Conservation (phyloP, 1,140 invertebrate genomes). For the Pseudomyrmex concolor region DNA sequence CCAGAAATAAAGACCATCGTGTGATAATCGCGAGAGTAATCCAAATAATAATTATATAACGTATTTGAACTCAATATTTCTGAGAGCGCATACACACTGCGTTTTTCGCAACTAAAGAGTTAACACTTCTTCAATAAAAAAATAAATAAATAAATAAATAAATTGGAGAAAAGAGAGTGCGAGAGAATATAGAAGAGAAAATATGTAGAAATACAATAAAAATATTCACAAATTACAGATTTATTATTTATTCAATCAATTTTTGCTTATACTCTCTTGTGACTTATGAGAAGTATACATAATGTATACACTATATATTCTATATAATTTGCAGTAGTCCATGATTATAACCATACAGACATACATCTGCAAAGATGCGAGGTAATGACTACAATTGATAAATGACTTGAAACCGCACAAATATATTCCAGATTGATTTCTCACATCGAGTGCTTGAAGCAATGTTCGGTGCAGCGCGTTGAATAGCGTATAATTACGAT, state of each 20-base stretch:
- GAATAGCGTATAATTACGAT: constrained; percentile 40
- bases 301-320: constrained; percentile 18
- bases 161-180: too few species aligned
- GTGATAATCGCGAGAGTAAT: constrained; percentile 46
- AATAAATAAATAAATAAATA: too few species aligned
- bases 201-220: not conserved
- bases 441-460: not conserved
- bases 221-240: not conserved
- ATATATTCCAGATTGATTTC: constrained; percentile 33
- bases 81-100: not conserved
- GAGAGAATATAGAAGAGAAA: not conserved
- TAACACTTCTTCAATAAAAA: not conserved
- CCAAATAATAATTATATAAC: constrained; percentile 54
- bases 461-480: not conserved
- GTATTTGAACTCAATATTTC: constrained; percentile 30
- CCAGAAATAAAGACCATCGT: constrained; percentile 51
- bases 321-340: constrained; percentile 19
- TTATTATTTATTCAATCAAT: constrained; percentile 6
- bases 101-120: too few species aligned
- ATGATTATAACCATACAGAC: constrained; percentile 6
- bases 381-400: constrained; percentile 28
- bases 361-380: not conserved
- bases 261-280: not conserved
- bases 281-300: constrained; percentile 17
- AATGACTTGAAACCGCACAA: constrained; percentile 10